These are phyloP conservation scores for Euphydryas editha DNA, from an alignment of 2,888 invertebrate species.

Conservation along the genomic window DNA sequence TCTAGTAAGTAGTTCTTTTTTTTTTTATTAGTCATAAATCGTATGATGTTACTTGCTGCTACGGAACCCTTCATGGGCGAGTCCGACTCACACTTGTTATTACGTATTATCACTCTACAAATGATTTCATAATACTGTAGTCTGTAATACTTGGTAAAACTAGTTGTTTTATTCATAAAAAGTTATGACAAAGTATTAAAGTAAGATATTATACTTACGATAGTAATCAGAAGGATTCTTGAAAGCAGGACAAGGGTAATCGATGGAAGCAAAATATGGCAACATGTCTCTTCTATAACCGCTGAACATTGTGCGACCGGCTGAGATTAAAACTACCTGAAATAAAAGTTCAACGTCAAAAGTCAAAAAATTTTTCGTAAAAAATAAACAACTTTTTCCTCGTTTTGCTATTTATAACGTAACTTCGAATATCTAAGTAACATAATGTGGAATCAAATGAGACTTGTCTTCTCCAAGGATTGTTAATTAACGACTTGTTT, in stretches of 20 bases:
- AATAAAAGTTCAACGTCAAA: slow-evolving; percentile 34
- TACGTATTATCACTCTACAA: no score
- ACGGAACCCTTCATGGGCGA: no score
- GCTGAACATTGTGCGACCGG: slow-evolving; percentile 95
- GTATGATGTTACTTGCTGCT: no score
- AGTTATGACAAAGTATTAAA: background rate
- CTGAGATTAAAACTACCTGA: slow-evolving; percentile 91
- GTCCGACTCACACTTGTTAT: no score
- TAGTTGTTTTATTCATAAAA: background rate
- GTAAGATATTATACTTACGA: slow-evolving; percentile 84
- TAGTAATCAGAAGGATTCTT: slow-evolving; percentile 99
- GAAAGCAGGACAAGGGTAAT: slow-evolving; percentile 97
- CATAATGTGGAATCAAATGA: background rate
- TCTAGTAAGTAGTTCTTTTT: no score
- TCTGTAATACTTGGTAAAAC: background rate
- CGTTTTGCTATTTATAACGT: no score
- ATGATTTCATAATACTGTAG: background rate
- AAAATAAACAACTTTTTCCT: no score
- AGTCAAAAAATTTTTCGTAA: no score
- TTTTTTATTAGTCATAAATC: no score
- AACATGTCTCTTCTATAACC: slow-evolving; percentile 95
- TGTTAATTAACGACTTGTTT: no score
- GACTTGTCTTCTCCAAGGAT: background rate
- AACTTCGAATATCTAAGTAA: background rate
- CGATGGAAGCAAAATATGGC: slow-evolving; percentile 94